Conservation (phyloP, 2,888 invertebrate species). For the Siphlonurus alternatus region DNA sequence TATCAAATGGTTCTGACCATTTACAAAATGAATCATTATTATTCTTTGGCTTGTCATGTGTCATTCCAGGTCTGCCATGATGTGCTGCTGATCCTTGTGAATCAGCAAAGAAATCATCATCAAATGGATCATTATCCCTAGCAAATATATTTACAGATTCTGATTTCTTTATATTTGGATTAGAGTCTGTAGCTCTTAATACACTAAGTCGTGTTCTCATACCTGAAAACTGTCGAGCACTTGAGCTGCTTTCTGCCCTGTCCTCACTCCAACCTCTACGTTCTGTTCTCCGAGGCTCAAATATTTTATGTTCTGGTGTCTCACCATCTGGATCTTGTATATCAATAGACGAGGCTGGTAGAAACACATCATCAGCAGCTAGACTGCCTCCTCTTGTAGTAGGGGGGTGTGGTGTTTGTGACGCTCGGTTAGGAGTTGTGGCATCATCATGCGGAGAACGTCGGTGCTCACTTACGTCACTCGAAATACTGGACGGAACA, state of each 20-base stretch:
- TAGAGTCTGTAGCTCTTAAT: not conserved
- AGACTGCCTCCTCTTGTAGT: not conserved
- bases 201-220: not conserved
- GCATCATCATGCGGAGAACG: slow-evolving; percentile 13
- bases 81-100: slow-evolving; percentile 10
- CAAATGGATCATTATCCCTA: slow-evolving; percentile 73
- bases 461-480: slow-evolving; percentile 19
- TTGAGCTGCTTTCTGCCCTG: not conserved
- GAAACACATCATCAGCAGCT: not conserved
- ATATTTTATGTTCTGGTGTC: not conserved
- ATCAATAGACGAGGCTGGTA: not conserved
- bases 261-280: not conserved
- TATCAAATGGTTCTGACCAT: slow-evolving; percentile 6
- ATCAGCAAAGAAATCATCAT: slow-evolving; percentile 63
- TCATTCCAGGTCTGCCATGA: not conserved
- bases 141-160: slow-evolving; percentile 83
- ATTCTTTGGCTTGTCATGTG: not conserved
- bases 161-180: slow-evolving; percentile 49
- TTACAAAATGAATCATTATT: slow-evolving; percentile 5
- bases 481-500: slow-evolving; percentile 17
- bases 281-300: no score
- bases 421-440: not conserved
- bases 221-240: not conserved
- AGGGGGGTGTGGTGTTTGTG: no score
- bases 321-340: not conserved